A percentile compares a stretch with the other conserved stretches of the same genome.
Conservation (phyloP, 1,140 invertebrate species). For the Battus philenor region DNA sequence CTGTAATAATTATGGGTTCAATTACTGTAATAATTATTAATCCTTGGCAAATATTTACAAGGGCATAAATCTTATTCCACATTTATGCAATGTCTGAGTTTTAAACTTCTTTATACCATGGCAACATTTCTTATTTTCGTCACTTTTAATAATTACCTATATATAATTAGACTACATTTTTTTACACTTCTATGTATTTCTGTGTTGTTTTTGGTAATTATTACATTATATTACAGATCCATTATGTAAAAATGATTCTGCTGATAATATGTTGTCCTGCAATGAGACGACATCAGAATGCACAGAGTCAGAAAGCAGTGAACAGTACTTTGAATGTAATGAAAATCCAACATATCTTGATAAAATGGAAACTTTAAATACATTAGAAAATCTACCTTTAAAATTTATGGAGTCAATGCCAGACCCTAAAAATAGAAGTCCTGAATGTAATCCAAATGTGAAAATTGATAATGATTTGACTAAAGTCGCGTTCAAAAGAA, state of each 20-base stretch:
- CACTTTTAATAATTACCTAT: too few relatives aligned
- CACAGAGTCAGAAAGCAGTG: slow-evolving; percentile 73
- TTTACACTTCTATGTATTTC: too few relatives aligned
- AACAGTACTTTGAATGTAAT: slow-evolving; percentile 71
- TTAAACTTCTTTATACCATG: too few relatives aligned
- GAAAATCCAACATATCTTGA: slow-evolving; percentile 57
- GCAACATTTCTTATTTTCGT: too few relatives aligned
- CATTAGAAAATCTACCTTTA: slow-evolving; percentile 40
- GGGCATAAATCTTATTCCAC: too few relatives aligned
- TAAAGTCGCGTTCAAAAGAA: slow-evolving; percentile 68
- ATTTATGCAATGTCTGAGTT: too few relatives aligned
- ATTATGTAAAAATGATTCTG: slow-evolving; percentile 70
- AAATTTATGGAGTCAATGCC: slow-evolving; percentile 40
- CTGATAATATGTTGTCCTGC: slow-evolving; percentile 71
- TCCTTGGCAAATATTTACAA: too few relatives aligned
- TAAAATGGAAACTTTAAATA: slow-evolving; percentile 42
- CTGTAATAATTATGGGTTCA: too few relatives aligned
- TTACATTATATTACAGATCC: slow-evolving; percentile 45
- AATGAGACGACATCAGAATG: slow-evolving; percentile 74
- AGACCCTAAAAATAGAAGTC: slow-evolving; percentile 35
- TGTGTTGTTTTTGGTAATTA: too few relatives aligned
- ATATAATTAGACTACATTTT: too few relatives aligned
- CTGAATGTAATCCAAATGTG: slow-evolving; percentile 37
- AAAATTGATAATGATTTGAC: slow-evolving; percentile 65
- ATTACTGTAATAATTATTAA: too few relatives aligned